These are phyloP conservation scores for Leptosomus discolor DNA, from an alignment of 2,113 vertebrate species.

Conservation along the genomic window DNA sequence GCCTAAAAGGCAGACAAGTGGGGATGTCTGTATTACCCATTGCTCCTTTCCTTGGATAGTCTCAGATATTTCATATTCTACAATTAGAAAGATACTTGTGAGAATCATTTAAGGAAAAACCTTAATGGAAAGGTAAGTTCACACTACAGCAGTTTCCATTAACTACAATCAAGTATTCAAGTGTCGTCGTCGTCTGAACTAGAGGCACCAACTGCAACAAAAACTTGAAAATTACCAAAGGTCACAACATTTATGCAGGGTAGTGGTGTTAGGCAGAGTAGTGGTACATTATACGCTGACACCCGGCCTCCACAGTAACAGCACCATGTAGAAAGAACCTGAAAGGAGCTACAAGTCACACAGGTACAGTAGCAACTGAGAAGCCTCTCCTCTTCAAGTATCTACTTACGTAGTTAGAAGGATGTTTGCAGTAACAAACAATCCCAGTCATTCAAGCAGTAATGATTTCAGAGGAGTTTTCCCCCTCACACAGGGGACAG, in stretches of 20 bases:
- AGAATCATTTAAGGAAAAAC: neutral
- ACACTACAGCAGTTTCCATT: neutral
- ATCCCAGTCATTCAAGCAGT: neutral
- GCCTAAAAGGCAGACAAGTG: neutral
- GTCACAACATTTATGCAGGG: neutral
- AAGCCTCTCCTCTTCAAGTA: neutral
- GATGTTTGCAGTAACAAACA: neutral
- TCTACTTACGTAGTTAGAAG: neutral
- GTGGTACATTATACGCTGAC: neutral
- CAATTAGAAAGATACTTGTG: neutral
- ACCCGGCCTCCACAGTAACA: fast-evolving
- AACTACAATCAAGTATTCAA: neutral
- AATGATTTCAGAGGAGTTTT: neutral
- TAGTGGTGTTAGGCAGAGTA: neutral
- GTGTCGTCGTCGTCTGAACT: neutral
- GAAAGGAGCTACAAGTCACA: neutral
- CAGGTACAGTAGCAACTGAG: neutral
- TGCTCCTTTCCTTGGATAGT: neutral
- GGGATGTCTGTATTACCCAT: neutral
- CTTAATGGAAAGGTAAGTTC: neutral
- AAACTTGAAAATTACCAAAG: neutral
- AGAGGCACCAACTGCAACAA: neutral
- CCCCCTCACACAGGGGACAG: fast-evolving
- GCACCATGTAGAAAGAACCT: neutral
- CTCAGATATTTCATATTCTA: neutral